Base-by-base conservation (phyloP, 1,140 invertebrate species). In the Drosophila nikananu region DNA sequence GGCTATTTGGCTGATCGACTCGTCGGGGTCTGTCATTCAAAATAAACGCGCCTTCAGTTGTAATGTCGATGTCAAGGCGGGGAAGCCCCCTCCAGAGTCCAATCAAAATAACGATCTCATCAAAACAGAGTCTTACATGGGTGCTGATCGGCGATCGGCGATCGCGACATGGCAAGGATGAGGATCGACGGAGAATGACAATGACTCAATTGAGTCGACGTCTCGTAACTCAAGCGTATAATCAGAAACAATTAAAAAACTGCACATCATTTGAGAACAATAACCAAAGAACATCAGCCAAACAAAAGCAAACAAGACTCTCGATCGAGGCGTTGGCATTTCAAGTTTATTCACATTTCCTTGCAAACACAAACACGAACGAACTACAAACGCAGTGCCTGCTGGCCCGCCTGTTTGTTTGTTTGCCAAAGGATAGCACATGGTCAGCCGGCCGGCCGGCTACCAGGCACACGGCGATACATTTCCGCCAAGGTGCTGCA, bases 321-420 rank as follows among this genome's bases (percentile, higher is more conserved):
- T 61, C 63, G 58, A 73, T 64, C 58, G 35, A 63, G 67, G 57
- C 60, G 48, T 57, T 74, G 78, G 55, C 68, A 59, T 71, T 71
- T 80, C 77, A 83, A 89, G 80, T 89, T 83, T 80, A 80, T 86
- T 77, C 64, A 68, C 83, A 65, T 86, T 75, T 87, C 72, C 84
- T 67, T 83, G 64, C 74, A 71, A 60, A 67, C 80, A 71, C 25
- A 49, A 73, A 57, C 54, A 57, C 54, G 25, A 55, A 10, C 15
- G 54, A 39, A 66, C 41, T 35, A 55, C 60, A 65, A 59, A 59
- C 44, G 51, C 30, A 21, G 30, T 52, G 44, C 51, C 72, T 61
- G 62, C 58, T 77, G 71, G 61, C 46, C 66, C 30, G n/a, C 39
- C 59, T 66, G 65, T 52, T 80, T 83, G 63, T 83, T 84, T 84